Base-by-base conservation (phyloP, 2,888 invertebrate species). In the Colostygia pectinataria region DNA sequence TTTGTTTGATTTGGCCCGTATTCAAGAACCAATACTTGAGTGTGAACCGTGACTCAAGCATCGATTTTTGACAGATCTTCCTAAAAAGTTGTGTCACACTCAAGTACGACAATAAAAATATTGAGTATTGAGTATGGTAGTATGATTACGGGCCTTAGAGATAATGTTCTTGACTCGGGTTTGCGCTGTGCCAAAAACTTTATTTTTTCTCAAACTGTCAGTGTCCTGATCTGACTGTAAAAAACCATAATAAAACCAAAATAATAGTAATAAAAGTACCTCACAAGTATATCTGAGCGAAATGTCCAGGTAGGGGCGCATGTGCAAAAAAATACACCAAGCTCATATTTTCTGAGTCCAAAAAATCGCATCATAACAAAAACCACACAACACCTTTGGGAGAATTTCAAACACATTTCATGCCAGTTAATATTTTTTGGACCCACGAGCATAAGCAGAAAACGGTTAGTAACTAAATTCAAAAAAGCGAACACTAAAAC, bases 261-360 rank as follows among this genome's bases (percentile, higher is more conserved):
- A 69, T 71, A 68, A 70, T 63, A 51, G 66, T 66, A 55, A 44
- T 43, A 76, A 76, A 77, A 74, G 78, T 85, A 85, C 84, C 87
- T 88, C 77, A 77, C 71, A 74, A 77, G 68, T 70, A 68, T 12
- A 18, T 13, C 54, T 66, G 78, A 86, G 83, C 76, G 84, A 74
- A 89, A 89, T 88, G 88, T 89, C 86, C 86, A 88, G 89, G 89
- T 88, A 89, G 89, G 86, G 82, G n/a, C n/a, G n/a, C 61, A 68
- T 70, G 78, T 81, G 85, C 85, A 82, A 88, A 86, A 74, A 82
- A 85, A 80, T 75, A 82, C 77, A 83, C 71, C 62, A 85, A 88
- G 87, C 87, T 78, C 65, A 63, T 63, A 59, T 74, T n/a, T n/a
- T n/a, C n/a, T 78, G 86, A 86, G 86, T 87, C 88, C 88, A 87